Base-by-base conservation (phyloP, 2,797 vertebrate genomes). In the Pantherophis alleghaniensis region DNA sequence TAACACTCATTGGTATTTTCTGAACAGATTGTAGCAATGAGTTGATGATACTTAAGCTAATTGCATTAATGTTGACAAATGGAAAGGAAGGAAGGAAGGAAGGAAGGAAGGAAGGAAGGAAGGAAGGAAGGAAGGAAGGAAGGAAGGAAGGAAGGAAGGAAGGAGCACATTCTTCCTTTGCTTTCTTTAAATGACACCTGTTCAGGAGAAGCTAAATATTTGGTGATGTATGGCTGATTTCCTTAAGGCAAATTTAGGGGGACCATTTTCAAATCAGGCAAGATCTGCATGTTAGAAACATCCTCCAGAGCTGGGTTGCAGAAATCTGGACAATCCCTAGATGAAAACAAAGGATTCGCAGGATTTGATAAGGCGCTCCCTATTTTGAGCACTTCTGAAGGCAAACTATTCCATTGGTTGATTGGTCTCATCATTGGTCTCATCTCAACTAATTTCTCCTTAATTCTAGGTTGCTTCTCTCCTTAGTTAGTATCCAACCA, bases 21-120 rank as follows among this genome's bases (percentile, higher is more conserved):
- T 96, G 97, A 98, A 97, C 98, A 98, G 98, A 97, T 97, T 98
- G 97, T 96, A 94, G 91, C 90, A 97, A 96, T 96, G 96, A 97
- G 97, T 93, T 97, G 98, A 97, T 98, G 97, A 97, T 97, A 98
- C 95, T 97, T 97, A 95, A 98, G 96, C 97, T 98, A 98, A 98
- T 98, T 97, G 97, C 96, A 96, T 97, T 97, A 97, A 98, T 97
- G 97, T 96, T 97, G 98, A 97, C 97, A 97, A 98, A 98, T 97
- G 96, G 7, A 18, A 88, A 63, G 26, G 61, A 28, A 28, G 24
- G 61, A 13, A n/a, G 61, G 61, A 13, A 66, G 11, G 61, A 13
- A 66, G 11, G 61, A n/a, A 66, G 11, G 63, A 66, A 14, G 11
- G 63, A 66, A 66, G 11, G 60, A 74, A 74, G 95, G 95, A 96